A percentile compares a stretch with the other conserved stretches of the same genome.
Conservation (phyloP, 64 coral and sea anemone species). For the Stichodactyla helianthus region DNA sequence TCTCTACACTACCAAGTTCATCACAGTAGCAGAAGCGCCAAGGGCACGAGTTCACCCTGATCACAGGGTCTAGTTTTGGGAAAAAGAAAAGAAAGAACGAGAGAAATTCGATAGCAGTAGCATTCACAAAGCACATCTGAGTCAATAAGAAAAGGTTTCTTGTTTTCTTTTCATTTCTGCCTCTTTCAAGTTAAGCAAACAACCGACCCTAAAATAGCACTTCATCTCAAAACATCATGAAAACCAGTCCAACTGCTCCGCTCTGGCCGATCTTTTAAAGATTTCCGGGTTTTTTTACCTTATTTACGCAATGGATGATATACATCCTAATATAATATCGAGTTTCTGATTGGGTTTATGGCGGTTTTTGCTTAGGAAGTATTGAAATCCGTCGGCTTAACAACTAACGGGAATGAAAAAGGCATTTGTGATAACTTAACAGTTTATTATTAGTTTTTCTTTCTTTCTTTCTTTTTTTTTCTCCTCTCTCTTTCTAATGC, state of each 20-base stretch:
- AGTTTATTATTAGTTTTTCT: neutral
- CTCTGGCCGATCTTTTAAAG: neutral
- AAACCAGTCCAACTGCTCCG: neutral
- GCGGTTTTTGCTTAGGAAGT: neutral
- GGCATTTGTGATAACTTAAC: neutral
- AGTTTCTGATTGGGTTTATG: neutral
- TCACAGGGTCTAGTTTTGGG: too few relatives aligned
- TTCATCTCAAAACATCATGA: neutral
- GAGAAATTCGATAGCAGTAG: too few relatives aligned
- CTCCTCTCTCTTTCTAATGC: neutral
- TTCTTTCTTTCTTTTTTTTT: neutral
- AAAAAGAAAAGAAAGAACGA: too few relatives aligned
- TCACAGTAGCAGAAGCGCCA: too few relatives aligned
- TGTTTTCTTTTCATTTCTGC: too few relatives aligned
- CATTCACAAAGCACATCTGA: too few relatives aligned
- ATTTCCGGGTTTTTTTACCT: neutral
- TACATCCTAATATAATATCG: neutral
- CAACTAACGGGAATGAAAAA: neutral
- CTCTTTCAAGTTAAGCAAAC: neutral
- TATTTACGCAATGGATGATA: neutral
- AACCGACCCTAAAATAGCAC: neutral
- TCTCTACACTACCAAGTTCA: too few relatives aligned
- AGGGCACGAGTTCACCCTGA: too few relatives aligned
- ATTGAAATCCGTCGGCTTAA: neutral
- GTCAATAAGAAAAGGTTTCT: too few relatives aligned